phyloP scores from a whole-genome alignment of 2,888 invertebrate species.

The Exocentrus adspersus region DNA sequence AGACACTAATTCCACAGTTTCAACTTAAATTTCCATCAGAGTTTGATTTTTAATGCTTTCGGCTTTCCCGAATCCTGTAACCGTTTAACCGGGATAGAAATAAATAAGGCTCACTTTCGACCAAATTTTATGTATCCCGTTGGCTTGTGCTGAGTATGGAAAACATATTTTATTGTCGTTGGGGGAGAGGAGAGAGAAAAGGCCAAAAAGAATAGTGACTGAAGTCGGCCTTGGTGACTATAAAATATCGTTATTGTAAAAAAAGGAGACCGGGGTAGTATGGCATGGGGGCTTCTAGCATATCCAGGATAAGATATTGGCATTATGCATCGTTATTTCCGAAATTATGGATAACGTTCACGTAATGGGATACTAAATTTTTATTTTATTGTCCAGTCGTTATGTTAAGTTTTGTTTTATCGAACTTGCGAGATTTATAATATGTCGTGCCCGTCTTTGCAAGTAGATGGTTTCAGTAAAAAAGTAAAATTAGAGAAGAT shows the following conservation, averaged over 20 bases:
- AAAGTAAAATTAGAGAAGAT: too few relatives aligned
- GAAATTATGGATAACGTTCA: conserved; percentile 32
- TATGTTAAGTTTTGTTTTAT: neutral
- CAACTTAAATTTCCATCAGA: too few relatives aligned
- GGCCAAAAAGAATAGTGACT: conserved; percentile 38
- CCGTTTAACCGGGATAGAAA: too few relatives aligned
- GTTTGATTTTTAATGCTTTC: too few relatives aligned
- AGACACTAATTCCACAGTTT: too few relatives aligned
- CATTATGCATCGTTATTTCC: conserved; percentile 11
- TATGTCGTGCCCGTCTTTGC: too few relatives aligned
- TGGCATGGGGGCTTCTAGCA: neutral
- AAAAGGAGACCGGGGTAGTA: conserved; percentile 19
- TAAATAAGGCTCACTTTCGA: neutral
- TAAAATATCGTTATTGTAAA: conserved; percentile 39
- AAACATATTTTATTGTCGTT: conserved; percentile 40
- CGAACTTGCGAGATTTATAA: neutral
- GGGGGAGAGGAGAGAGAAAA: conserved; percentile 39
- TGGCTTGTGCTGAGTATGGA: conserved; percentile 36
- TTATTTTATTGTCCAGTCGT: conserved; percentile 1
- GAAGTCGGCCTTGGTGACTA: conserved; percentile 27
- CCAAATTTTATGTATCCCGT: conserved; percentile 18
- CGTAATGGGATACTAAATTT: conserved; percentile 5
- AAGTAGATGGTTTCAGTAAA: too few relatives aligned
- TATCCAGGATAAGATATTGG: conserved; percentile 9
- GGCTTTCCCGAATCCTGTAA: too few relatives aligned